A percentile compares a stretch with the other conserved stretches of the same genome.
phyloP scores from a whole-genome alignment of 2,113 vertebrate genomes.

The Indicator maculatus region DNA sequence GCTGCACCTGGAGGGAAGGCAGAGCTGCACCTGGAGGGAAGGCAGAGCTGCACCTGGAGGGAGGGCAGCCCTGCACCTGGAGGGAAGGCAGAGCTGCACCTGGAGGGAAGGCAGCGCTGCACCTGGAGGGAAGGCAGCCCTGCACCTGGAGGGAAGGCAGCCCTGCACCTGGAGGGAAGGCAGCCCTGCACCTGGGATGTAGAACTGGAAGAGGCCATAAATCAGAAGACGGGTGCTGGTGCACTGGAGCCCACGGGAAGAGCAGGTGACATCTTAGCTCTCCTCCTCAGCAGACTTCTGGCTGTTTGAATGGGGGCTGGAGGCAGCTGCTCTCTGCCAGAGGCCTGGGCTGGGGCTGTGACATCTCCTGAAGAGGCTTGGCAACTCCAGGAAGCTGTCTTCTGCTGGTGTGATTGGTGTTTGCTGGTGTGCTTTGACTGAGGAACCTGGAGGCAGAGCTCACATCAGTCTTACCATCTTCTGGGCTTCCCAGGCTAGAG shows the following conservation, averaged over 20 bases:
- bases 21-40: too few relatives aligned
- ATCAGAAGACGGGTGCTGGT: background rate
- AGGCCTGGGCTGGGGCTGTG: background rate
- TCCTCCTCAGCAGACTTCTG: background rate
- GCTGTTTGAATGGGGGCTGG: fast-evolving
- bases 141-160: too few relatives aligned
- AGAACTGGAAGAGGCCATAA: background rate
- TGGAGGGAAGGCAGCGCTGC: too few relatives aligned
- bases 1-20: too few relatives aligned
- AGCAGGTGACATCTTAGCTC: background rate
- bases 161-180: too few relatives aligned
- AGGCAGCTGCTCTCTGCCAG: background rate
- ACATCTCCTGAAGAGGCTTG: background rate
- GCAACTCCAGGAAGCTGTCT: background rate
- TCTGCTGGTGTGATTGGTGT: fast-evolving
- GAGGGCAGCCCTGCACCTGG: too few relatives aligned
- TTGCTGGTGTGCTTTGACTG: fast-evolving
- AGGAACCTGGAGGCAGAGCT: background rate
- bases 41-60: too few relatives aligned
- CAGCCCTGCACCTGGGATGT: background rate
- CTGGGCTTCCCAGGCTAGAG: background rate
- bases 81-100: too few relatives aligned
- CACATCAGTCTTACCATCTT: background rate
- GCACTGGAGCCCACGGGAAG: too few relatives aligned
- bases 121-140: too few relatives aligned